phyloP scores from a whole-genome alignment of 2,888 invertebrate species.

The Margaritifera margaritifera region DNA sequence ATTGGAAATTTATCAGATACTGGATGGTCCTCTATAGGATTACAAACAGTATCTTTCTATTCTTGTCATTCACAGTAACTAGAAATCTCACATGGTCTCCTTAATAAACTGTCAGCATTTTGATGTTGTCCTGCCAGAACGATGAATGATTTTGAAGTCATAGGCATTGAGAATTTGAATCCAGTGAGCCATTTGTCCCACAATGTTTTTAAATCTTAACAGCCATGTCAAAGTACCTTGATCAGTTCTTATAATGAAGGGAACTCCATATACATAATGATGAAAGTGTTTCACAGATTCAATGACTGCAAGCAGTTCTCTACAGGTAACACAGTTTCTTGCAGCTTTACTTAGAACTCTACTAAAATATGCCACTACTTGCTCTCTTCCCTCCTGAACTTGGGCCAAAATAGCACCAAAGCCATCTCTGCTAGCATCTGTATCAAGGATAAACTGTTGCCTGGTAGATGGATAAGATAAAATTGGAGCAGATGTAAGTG shows the following conservation, averaged over 20 bases:
- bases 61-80: neutral
- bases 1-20: too few species aligned
- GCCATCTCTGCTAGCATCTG: conserved; percentile 15
- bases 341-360: conserved; percentile 17
- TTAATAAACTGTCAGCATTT: neutral
- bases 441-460: conserved; percentile 6
- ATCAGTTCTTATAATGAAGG: conserved; percentile 17
- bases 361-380: conserved; percentile 24
- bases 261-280: conserved; percentile 28
- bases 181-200: conserved; percentile 28
- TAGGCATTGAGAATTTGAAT: conserved; percentile 15
- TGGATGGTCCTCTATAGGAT: too few species aligned
- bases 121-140: neutral
- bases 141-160: conserved; percentile 11
- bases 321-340: conserved; percentile 16
- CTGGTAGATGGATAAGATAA: neutral
- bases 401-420: conserved; percentile 23
- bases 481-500: neutral
- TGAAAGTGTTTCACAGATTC: conserved; percentile 24
- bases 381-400: conserved; percentile 18
- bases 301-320: conserved; percentile 31
- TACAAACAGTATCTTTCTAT: neutral
- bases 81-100: conserved; percentile 1
- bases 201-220: conserved; percentile 19
- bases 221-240: conserved; percentile 29